phyloP scores from a whole-genome alignment of 2,888 invertebrate species.

The Xestobium rufovillosum region DNA sequence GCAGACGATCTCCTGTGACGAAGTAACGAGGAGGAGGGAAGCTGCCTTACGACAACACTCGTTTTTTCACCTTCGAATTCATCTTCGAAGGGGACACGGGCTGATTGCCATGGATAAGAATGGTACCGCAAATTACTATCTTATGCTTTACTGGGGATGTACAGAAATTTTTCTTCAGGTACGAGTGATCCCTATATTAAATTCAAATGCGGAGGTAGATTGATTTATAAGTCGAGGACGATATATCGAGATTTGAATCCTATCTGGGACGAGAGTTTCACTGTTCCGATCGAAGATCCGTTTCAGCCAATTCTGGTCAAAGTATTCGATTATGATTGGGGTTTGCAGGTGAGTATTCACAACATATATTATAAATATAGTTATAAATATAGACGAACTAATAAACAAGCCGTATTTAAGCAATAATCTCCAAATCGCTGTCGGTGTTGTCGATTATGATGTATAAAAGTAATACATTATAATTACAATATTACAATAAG shows the following conservation, averaged over 20 bases:
- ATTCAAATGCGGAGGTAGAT: conserved; percentile 79
- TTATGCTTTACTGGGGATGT: too few species aligned
- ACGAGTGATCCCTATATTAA: conserved; percentile 97
- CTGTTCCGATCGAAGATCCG: conserved; percentile 85
- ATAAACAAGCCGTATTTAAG: too few species aligned
- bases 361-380: conserved; percentile 1
- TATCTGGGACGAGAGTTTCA: conserved; percentile 96
- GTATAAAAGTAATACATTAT: too few species aligned
- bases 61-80: conserved; percentile 86
- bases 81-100: conserved; percentile 80
- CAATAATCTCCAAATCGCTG: too few species aligned
- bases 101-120: conserved; percentile 92
- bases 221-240: conserved; percentile 89
- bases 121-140: too few species aligned
- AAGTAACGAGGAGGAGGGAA: conserved; percentile 62
- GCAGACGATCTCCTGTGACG: too few species aligned
- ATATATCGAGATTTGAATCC: conserved; percentile 94
- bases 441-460: too few species aligned
- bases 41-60: conserved; percentile 74
- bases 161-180: conserved; percentile 55
- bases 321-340: conserved; percentile 98
- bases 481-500: too few species aligned
- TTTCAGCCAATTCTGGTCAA: conserved; percentile 79
- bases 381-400: too few species aligned
- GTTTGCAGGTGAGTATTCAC: conserved; percentile 53